phyloP scores from a whole-genome alignment of 1,140 invertebrate genomes.

The Drosophila lini region DNA sequence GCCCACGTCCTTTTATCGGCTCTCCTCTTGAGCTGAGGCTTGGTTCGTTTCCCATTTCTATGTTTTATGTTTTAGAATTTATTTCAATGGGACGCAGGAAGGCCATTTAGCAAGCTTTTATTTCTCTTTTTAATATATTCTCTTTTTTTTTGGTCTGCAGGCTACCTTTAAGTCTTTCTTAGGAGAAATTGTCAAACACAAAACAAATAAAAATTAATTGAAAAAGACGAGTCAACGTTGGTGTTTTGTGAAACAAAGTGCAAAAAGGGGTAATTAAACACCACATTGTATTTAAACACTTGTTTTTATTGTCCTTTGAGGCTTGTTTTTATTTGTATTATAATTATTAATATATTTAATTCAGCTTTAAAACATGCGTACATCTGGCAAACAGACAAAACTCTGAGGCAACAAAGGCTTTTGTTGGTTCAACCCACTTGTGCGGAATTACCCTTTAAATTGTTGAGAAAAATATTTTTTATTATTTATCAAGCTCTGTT shows the following conservation, averaged over 20 bases:
- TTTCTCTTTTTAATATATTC: constrained; percentile 14
- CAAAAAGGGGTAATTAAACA: background rate
- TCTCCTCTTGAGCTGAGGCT: background rate
- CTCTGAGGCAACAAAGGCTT: too few relatives aligned
- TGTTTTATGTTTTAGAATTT: constrained; percentile 16
- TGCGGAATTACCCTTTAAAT: background rate
- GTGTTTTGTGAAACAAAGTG: background rate
- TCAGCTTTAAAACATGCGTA: background rate
- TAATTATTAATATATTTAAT: background rate
- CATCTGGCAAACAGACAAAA: background rate
- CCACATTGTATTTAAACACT: background rate
- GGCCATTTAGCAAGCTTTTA: constrained; percentile 24
- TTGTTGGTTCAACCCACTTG: background rate
- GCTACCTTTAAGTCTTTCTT: constrained; percentile 38
- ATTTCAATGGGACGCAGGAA: constrained; percentile 12
- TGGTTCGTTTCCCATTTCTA: constrained; percentile 1
- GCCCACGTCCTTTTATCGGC: constrained; percentile 4
- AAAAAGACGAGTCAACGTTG: background rate
- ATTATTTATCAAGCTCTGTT: background rate
- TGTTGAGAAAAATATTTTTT: background rate
- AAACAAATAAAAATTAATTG: constrained; percentile 29
- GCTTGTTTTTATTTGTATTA: background rate
- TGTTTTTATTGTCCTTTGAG: background rate
- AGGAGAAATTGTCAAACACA: constrained; percentile 28
- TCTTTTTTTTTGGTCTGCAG: constrained; percentile 6